Evolutionary conservation across 1,140 invertebrate genomes (phyloP), one percentile per base, ranked within the genome.

Genomic region (Armadillidium nasatum): DNA sequence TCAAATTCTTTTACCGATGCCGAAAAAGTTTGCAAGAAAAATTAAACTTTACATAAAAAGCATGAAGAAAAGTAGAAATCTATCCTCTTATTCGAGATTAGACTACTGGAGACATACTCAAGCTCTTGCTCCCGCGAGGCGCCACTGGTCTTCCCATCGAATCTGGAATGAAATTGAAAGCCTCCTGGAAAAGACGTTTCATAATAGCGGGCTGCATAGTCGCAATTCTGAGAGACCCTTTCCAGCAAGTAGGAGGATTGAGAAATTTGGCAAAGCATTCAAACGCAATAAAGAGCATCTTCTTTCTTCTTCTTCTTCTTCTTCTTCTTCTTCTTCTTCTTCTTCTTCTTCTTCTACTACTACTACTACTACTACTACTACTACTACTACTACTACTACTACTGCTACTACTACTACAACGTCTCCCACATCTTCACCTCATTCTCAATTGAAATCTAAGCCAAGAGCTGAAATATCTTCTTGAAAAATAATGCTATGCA

Each of bases 101-200:
- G 46, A 50, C 46, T 50, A 50, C 46, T 50, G 46, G 46, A 50
- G 46, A 50, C 46, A 50, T 50, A 50, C 46, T 50, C 46, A 50
- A 50, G 46, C 9, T 15, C 15, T 50, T 50, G 46, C 46, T 50
- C 46, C 46, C 46, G 46, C 46, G 46, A 50, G 46, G 46, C 46
- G 46, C 46, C 46, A 50, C 15, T 10, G 46, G 46, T 50, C 46
- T 50, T 50, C 15, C 46, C 46, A 50, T 9, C 46, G 46, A 15
- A 50, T 50, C 46, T 50, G 46, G 46, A 50, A 50, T 9, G 15
- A 15, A 10, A 9, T 50, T 50, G 46, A 50, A 50, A 50, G 46
- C n/a, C n/a, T 50, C 46, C 46, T 50, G 46, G 46, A 50, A 50
- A 15, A 9, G 46, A 50, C 46, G 46, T 50, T 50, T 15, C 46